phyloP scores from a whole-genome alignment of 2,113 vertebrate species.

The Gymnarchus niloticus region DNA sequence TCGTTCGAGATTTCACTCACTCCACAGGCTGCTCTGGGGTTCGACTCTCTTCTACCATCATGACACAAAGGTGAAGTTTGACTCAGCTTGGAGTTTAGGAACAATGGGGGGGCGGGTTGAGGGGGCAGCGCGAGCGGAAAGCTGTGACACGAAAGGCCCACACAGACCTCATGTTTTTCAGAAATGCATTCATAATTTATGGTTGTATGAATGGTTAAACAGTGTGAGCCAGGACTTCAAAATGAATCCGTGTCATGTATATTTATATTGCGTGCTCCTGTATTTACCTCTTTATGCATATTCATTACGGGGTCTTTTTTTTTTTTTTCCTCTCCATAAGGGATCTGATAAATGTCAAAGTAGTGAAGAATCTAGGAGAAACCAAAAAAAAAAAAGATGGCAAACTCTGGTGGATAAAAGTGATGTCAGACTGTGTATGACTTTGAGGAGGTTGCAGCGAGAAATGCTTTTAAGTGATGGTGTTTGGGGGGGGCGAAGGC shows the following conservation, averaged over 20 bases:
- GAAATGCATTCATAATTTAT: slow-evolving; percentile 42
- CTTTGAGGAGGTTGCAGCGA: background rate
- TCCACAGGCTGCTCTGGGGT: background rate
- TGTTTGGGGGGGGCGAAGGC: no score
- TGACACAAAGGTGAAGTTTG: background rate
- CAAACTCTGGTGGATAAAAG: background rate
- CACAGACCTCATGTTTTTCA: slow-evolving; percentile 4
- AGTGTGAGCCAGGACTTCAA: slow-evolving; percentile 27
- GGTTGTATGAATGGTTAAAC: slow-evolving; percentile 36
- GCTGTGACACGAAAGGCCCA: slow-evolving; percentile 11
- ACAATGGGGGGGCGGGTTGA: background rate
- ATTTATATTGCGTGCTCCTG: slow-evolving; percentile 33
- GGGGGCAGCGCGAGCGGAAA: background rate
- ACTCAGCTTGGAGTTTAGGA: background rate
- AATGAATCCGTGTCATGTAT: slow-evolving; percentile 36
- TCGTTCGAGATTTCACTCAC: background rate
- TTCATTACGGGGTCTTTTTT: slow-evolving; percentile 34
- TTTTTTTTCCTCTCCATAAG: background rate
- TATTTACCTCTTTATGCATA: slow-evolving; percentile 23
- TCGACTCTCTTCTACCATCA: background rate
- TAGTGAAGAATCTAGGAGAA: background rate
- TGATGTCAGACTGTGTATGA: background rate
- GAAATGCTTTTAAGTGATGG: background rate
- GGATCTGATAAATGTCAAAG: background rate
- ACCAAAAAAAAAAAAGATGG: background rate